These are phyloP conservation scores for Zaprionus africanus DNA, from an alignment of 1,140 invertebrate species.

Conservation along the genomic window DNA sequence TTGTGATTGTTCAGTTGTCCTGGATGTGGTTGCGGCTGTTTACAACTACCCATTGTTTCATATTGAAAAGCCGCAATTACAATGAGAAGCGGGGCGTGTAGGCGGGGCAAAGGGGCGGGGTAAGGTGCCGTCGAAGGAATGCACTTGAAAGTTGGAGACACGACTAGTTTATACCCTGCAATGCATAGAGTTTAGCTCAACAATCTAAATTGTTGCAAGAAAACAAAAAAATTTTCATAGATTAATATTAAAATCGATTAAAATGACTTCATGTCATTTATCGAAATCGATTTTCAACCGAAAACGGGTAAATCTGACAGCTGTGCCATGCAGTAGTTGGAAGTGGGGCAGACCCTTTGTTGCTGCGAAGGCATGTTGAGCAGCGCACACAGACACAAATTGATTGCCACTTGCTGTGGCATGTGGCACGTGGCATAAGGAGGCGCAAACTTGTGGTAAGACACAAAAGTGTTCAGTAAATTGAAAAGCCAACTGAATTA, in stretches of 20 bases:
- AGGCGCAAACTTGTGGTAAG: conserved; percentile 4
- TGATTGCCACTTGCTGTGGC: conserved; percentile 22
- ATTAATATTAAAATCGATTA: not conserved
- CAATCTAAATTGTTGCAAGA: no score
- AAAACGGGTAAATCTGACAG: no score
- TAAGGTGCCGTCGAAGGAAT: not conserved
- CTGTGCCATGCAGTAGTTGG: not conserved
- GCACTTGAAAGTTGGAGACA: not conserved
- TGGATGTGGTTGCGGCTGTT: conserved; percentile 32
- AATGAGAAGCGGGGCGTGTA: not conserved
- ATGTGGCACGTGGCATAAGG: conserved; percentile 16
- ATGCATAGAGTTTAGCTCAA: not conserved
- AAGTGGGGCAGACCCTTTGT: not conserved
- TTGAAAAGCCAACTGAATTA: conserved; percentile 21
- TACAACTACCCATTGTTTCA: conserved; percentile 37
- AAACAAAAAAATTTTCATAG: no score
- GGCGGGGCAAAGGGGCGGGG: not conserved
- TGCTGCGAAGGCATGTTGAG: conserved; percentile 1
- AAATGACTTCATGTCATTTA: no score
- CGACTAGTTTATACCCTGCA: conserved; percentile 19
- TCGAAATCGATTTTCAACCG: no score
- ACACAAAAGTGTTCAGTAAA: conserved; percentile 10
- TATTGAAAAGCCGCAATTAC: conserved; percentile 25
- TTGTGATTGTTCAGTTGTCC: conserved; percentile 26
- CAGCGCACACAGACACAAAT: conserved; percentile 9